Conservation (phyloP, 2,113 vertebrate genomes). For the Eonycteris spelaea region DNA sequence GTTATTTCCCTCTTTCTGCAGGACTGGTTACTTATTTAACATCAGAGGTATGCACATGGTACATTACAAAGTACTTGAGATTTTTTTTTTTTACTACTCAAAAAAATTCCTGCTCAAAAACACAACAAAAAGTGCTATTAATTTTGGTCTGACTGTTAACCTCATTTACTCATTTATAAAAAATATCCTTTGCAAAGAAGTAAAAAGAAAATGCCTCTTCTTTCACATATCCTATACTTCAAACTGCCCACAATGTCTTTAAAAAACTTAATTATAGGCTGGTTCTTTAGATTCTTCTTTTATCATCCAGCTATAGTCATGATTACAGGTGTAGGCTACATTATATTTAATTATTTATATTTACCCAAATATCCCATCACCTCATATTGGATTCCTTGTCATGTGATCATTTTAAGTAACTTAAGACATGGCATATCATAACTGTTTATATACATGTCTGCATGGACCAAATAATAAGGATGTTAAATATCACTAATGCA, state of each 20-base stretch:
- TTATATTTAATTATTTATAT: constrained; percentile 40
- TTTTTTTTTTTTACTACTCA: not conserved
- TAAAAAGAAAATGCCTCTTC: constrained; percentile 8
- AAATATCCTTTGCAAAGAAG: not conserved
- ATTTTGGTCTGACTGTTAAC: not conserved
- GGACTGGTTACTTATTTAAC: not conserved
- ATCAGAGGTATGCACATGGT: not conserved
- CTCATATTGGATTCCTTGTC: constrained; percentile 10
- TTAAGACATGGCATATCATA: not conserved
- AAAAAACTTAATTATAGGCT: constrained; percentile 52
- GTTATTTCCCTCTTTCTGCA: not conserved
- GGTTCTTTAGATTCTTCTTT: constrained; percentile 9
- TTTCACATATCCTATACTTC: constrained; percentile 29
- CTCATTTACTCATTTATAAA: constrained; percentile 1
- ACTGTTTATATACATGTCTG: constrained; percentile 17
- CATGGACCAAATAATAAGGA: not conserved
- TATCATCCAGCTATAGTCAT: not conserved
- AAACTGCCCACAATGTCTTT: not conserved
- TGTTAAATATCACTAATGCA: not conserved
- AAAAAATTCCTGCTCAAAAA: not conserved
- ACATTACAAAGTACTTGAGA: not conserved
- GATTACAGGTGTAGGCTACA: constrained; percentile 14
- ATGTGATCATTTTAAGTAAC: constrained; percentile 12
- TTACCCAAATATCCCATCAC: constrained; percentile 22
- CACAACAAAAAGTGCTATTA: not conserved